Conservation (phyloP, 2,113 vertebrate species). For the Tachycineta bicolor region DNA sequence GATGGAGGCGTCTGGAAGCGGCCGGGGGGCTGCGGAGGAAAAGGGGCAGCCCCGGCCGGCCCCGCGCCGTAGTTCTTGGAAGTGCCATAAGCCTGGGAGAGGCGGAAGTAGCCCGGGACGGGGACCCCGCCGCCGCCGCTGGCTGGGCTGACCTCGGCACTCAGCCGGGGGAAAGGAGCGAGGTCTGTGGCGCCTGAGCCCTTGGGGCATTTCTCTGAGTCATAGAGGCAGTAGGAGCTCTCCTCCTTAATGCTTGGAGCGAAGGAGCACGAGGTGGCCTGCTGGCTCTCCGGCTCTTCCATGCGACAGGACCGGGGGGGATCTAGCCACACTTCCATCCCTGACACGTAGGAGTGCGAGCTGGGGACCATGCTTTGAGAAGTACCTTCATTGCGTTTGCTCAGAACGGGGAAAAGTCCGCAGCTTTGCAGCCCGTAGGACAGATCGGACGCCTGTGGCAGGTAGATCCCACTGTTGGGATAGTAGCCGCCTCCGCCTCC, state of each 20-base stretch:
- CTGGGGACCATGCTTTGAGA: slow-evolving; percentile 83
- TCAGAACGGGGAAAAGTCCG: slow-evolving; percentile 91
- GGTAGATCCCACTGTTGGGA: slow-evolving; percentile 88
- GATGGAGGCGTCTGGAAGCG: slow-evolving; percentile 83
- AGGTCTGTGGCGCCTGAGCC: slow-evolving; percentile 82
- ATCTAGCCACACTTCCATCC: slow-evolving; percentile 95
- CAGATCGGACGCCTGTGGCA: slow-evolving; percentile 89
- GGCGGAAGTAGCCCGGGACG: slow-evolving; percentile 96
- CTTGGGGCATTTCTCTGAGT: slow-evolving; percentile 94
- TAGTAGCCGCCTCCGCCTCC: slow-evolving; percentile 86
- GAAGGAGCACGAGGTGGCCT: slow-evolving; percentile 89
- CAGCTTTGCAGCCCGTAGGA: slow-evolving; percentile 93
- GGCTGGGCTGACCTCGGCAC: slow-evolving; percentile 78
- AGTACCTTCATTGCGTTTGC: slow-evolving; percentile 90
- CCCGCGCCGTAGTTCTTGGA: slow-evolving; percentile 85
- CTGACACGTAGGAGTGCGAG: slow-evolving; percentile 86
- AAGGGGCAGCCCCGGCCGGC: slow-evolving; percentile 80
- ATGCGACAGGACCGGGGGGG: slow-evolving; percentile 90
- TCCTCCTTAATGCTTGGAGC: slow-evolving; percentile 96
- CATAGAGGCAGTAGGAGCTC: slow-evolving; percentile 94
- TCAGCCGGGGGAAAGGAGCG: slow-evolving; percentile 82
- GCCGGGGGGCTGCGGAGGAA: slow-evolving; percentile 80
- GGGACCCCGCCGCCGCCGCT: slow-evolving; percentile 78
- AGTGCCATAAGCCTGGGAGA: slow-evolving; percentile 93
- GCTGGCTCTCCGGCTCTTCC: slow-evolving; percentile 86